Percentiles rank a stretch among this genome's conserved stretches.
These are phyloP conservation scores for Watsonalla binaria DNA, from an alignment of 2,888 invertebrate species.

Conservation along the genomic window DNA sequence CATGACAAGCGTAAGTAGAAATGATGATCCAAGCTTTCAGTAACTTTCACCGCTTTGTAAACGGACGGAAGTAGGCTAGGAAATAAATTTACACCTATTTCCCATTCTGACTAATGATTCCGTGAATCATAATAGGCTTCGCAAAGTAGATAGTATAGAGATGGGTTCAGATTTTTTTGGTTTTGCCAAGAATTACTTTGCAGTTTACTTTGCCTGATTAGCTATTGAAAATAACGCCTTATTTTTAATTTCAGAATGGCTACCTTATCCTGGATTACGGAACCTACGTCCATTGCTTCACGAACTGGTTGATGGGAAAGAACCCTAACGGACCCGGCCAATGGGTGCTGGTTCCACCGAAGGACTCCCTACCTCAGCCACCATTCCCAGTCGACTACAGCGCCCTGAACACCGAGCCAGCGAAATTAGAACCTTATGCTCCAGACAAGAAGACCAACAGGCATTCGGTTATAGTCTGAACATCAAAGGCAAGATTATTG, in stretches of 20 bases:
- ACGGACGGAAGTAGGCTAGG: too few relatives aligned
- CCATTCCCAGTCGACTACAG: slow-evolving; percentile 88
- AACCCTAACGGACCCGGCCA: slow-evolving; percentile 88
- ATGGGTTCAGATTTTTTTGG: too few relatives aligned
- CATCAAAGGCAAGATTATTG: not conserved
- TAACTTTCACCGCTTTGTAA: not conserved
- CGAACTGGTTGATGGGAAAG: slow-evolving; percentile 86
- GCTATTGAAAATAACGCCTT: not conserved
- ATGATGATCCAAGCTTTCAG: not conserved
- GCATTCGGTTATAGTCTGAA: slow-evolving; percentile 82
- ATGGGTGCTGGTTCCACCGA: slow-evolving; percentile 83
- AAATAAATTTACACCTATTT: too few relatives aligned
- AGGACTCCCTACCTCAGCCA: slow-evolving; percentile 72
- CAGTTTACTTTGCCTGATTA: too few relatives aligned
- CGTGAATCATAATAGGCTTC: too few relatives aligned
- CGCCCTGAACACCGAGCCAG: slow-evolving; percentile 84
- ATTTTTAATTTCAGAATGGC: slow-evolving; percentile 76
- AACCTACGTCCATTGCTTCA: slow-evolving; percentile 85
- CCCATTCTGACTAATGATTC: too few relatives aligned
- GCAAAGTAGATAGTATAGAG: too few relatives aligned
- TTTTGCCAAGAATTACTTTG: too few relatives aligned
- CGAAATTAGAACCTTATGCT: slow-evolving; percentile 83
- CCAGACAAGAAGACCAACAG: slow-evolving; percentile 84
- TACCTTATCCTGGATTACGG: slow-evolving; percentile 82
- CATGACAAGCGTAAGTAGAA: slow-evolving; percentile 83